Percentiles rank a stretch among this genome's conserved stretches.
Conservation (phyloP, 2,888 invertebrate genomes). For the Onchidella celtica region DNA sequence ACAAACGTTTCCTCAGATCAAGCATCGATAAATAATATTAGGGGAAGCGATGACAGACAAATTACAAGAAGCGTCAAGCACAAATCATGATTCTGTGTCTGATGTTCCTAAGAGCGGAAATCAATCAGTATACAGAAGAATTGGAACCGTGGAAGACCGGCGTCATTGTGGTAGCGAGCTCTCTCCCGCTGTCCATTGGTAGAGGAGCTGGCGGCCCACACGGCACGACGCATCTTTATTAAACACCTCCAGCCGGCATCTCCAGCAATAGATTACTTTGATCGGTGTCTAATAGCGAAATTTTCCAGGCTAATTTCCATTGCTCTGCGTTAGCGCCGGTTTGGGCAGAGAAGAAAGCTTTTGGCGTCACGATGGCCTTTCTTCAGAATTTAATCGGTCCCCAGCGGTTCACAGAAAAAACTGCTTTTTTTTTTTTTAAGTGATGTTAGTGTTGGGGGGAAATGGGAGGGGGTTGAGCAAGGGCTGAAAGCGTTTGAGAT, state of each 20-base stretch:
- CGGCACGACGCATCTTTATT: slow-evolving; percentile 49
- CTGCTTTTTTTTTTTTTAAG: slow-evolving; percentile 9
- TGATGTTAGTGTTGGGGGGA: background rate
- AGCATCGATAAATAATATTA: slow-evolving; percentile 35
- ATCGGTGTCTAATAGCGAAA: slow-evolving; percentile 51
- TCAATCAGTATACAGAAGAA: slow-evolving; percentile 42
- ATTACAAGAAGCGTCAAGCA: slow-evolving; percentile 42
- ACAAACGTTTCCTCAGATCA: slow-evolving; percentile 1
- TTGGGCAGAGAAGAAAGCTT: slow-evolving; percentile 41
- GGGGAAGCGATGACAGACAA: slow-evolving; percentile 39
- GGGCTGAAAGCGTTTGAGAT: no score
- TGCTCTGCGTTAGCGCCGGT: slow-evolving; percentile 31
- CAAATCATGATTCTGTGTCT: slow-evolving; percentile 45
- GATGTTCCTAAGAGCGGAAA: slow-evolving; percentile 39
- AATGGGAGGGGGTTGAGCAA: slow-evolving; percentile 21
- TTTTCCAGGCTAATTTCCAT: slow-evolving; percentile 50
- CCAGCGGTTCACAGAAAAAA: slow-evolving; percentile 15
- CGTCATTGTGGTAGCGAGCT: slow-evolving; percentile 6
- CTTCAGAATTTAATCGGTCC: slow-evolving; percentile 49
- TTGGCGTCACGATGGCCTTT: slow-evolving; percentile 46
- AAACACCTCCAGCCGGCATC: slow-evolving; percentile 48
- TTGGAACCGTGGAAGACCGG: slow-evolving; percentile 13
- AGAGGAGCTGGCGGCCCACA: background rate
- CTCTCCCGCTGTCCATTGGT: slow-evolving; percentile 15
- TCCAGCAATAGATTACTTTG: slow-evolving; percentile 52